Evolutionary conservation across 2,888 invertebrate genomes (phyloP).

Genomic region (Lasius fuliginosus): DNA sequence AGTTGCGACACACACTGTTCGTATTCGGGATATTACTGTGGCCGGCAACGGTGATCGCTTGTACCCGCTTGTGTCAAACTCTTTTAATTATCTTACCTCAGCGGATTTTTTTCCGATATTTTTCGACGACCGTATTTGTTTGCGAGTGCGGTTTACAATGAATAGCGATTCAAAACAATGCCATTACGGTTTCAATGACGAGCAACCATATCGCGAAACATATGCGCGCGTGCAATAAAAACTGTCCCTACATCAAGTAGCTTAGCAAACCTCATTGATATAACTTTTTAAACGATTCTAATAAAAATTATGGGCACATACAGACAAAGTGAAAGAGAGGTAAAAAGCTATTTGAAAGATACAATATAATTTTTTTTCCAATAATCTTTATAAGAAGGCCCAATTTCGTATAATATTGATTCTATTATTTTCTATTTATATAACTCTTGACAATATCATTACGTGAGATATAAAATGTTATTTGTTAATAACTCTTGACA

Average conservation of each 20-base stretch:
- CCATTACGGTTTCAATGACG: slow-evolving; percentile 33
- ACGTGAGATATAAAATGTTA: neutral
- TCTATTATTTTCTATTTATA: neutral
- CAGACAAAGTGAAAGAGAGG: too few species aligned
- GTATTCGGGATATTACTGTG: slow-evolving; percentile 57
- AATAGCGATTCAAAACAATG: slow-evolving; percentile 13
- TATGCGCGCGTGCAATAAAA: neutral
- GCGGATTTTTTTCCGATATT: slow-evolving; percentile 35
- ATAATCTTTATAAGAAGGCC: neutral
- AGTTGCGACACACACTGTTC: slow-evolving; percentile 45
- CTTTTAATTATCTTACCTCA: slow-evolving; percentile 44
- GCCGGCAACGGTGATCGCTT: slow-evolving; percentile 49
- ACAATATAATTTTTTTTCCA: neutral
- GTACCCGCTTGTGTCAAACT: slow-evolving; percentile 29
- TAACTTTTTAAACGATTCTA: neutral
- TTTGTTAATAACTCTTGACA: neutral
- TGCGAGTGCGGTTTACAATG: slow-evolving; percentile 8
- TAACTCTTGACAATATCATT: neutral
- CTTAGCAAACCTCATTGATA: neutral
- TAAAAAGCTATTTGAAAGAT: neutral
- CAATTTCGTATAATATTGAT: neutral
- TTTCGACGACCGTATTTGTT: slow-evolving; percentile 16
- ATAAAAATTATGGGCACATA: neutral
- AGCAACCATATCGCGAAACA: slow-evolving; percentile 3
- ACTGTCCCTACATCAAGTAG: neutral